Evolutionary conservation across 37 sponge, comb jelly and placozoan genomes (phyloP).

Genomic region (Cliona cf. orientalis): DNA sequence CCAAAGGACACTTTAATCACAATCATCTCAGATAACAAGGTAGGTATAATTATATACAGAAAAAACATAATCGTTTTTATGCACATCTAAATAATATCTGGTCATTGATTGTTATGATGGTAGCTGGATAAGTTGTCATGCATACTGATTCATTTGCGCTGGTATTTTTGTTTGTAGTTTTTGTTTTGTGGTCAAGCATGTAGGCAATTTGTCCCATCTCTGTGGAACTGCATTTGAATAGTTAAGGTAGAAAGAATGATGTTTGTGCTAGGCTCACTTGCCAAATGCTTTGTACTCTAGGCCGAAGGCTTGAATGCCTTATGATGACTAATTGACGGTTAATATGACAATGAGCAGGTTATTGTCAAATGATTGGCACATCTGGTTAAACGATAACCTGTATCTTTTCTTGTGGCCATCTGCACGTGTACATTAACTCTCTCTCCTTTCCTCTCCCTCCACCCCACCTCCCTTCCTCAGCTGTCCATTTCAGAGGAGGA

Average conservation of each 20-base stretch:
- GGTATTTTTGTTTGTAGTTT: neutral
- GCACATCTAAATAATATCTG: no score
- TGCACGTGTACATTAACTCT: neutral
- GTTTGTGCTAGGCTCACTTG: no score
- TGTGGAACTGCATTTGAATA: no score
- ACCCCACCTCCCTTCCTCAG: neutral
- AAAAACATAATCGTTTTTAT: neutral
- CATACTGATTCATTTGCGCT: neutral
- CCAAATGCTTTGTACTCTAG: no score
- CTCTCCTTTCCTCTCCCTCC: constrained; percentile 8
- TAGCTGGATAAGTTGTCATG: neutral
- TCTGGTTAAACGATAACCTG: no score
- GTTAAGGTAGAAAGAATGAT: no score
- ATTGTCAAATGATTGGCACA: no score
- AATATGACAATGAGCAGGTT: no score
- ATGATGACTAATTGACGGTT: no score
- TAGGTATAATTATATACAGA: constrained; percentile 1
- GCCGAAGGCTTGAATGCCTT: no score
- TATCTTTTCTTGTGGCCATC: neutral
- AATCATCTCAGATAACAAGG: constrained; percentile 61
- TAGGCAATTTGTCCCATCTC: no score
- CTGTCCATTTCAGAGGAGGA: constrained; percentile 52
- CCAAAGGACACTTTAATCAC: constrained; percentile 44
- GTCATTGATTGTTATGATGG: neutral
- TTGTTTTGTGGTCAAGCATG: no score